Conservation (phyloP, 2,113 vertebrate genomes). For the Malurus elegans region DNA sequence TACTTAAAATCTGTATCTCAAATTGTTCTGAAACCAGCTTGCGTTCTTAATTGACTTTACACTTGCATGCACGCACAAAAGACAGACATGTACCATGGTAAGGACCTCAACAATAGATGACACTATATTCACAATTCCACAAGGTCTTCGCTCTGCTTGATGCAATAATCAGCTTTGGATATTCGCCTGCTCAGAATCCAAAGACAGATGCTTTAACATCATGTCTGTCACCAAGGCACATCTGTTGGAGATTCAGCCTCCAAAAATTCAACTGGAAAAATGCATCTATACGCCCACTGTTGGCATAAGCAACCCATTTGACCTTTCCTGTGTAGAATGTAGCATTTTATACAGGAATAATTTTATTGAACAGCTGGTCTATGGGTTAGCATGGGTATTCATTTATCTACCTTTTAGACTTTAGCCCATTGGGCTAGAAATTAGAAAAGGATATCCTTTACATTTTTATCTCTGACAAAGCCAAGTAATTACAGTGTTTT, state of each 20-base stretch:
- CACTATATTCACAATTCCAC: background rate
- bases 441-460: background rate
- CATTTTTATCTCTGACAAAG: background rate
- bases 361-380: background rate
- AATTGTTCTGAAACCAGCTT: background rate
- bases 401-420: background rate
- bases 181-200: background rate
- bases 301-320: background rate
- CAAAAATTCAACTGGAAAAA: background rate
- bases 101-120: background rate
- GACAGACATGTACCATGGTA: accelerated
- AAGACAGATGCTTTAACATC: constrained; percentile 1
- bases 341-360: background rate
- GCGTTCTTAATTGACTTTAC: background rate
- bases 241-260: background rate
- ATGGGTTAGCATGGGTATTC: background rate
- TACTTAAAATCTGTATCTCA: background rate
- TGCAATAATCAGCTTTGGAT: constrained; percentile 24
- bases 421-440: background rate
- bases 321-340: background rate
- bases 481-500: background rate
- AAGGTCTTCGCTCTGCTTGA: background rate
- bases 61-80: background rate
- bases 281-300: background rate
- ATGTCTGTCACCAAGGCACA: background rate